A percentile compares a stretch with the other conserved stretches of the same genome.
These are phyloP conservation scores for Drosophila persimilis DNA, from an alignment of 1,140 invertebrate genomes.

Conservation along the genomic window DNA sequence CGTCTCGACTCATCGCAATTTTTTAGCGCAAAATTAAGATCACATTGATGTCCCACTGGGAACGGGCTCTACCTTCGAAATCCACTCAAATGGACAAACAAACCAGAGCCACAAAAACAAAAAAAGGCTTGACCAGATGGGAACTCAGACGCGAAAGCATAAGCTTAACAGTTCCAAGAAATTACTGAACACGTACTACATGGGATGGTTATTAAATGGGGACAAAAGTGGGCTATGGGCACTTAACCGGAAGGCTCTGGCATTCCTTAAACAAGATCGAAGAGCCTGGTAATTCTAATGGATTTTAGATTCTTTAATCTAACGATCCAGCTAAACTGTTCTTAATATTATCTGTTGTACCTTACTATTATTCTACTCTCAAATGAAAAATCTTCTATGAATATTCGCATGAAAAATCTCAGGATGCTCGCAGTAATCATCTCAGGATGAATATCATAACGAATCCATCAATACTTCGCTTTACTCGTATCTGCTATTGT, in stretches of 20 bases:
- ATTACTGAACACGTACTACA: constrained; percentile 35
- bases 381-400: no score
- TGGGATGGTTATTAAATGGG: constrained; percentile 52
- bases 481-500: no score
- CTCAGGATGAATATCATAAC: no score
- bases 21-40: constrained; percentile 62
- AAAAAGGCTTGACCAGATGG: constrained; percentile 48
- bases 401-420: no score
- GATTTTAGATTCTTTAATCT: no score
- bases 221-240: constrained; percentile 48
- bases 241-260: constrained; percentile 13
- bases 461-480: no score
- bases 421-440: no score
- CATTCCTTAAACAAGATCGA: no score
- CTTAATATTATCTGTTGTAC: constrained; percentile 23
- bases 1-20: constrained; percentile 18
- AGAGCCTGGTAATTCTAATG: no score
- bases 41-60: constrained; percentile 42
- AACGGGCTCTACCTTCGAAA: constrained; percentile 62
- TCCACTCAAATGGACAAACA: constrained; percentile 72
- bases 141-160: constrained; percentile 47
- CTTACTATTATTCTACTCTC: constrained; percentile 16
- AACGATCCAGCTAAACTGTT: background rate
- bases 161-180: constrained; percentile 66
- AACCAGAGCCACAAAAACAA: constrained; percentile 27